Evolutionary conservation across 64 coral and sea anemone genomes (phyloP), one percentile per base, ranked within the genome.

Genomic region (Porites lutea): DNA sequence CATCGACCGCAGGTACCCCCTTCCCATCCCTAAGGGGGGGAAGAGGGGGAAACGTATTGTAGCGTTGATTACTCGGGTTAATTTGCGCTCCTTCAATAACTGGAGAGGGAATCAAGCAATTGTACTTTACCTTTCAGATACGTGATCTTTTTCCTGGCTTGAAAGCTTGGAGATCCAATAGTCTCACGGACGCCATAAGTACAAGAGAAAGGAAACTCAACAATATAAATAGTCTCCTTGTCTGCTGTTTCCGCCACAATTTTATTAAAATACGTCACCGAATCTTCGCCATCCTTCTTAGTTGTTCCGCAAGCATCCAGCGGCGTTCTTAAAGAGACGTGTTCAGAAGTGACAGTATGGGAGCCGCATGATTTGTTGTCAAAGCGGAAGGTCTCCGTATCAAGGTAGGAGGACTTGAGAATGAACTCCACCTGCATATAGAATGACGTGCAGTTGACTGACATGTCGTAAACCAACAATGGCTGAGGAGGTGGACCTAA

Each of bases 161-260:
- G 95, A 83, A 97, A 97, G 48, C 95, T 97, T 3, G 95, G 92
- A 19, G 58, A 65, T 68, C 95, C 95, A 82, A 97, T 87, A 8
- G 86, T 79, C 18, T 92, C 37, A 54, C 74, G 83, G 48, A 82
- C 90, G 37, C 60, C 53, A 52, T 91, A 97, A 16, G 88, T 77
- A 47, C 95, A 97, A 22, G 85, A 93, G 86, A 97, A 97, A 14
- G 95, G 95, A 70, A 97, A 97, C 52, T 97, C 92, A 0, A 97
- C 88, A 6, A 94, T 87, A 48, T 94, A 92, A 43, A 94, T 86
- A 19, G 10, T 94, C 2, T 73, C 59, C 11, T 76, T 78, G 48
- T 68, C 63, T 3, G n/a, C 69, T 20, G 81, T 84, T 45, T 84
- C 9, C 2, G 81, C 81, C 13, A 78, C 51, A 16, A 86, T 80